A percentile compares a stretch with the other conserved stretches of the same genome.
Evolutionary conservation across 2,113 vertebrate species (phyloP).

Genomic region (Rhadina sibilatrix): DNA sequence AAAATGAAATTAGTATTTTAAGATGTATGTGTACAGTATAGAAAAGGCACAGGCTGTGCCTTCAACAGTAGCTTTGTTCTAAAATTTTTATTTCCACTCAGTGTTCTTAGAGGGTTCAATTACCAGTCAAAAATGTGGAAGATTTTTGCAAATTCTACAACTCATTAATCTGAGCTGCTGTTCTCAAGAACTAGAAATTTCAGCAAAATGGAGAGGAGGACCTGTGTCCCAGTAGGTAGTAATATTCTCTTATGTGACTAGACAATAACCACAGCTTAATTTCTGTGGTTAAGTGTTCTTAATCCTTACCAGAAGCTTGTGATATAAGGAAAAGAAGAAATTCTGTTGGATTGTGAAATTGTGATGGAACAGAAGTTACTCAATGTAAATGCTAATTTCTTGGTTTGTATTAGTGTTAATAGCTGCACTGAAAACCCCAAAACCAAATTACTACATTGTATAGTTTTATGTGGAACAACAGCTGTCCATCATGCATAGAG

Average conservation of each 20-base stretch:
- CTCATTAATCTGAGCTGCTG: not conserved
- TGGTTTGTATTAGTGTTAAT: not conserved
- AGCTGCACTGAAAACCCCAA: not conserved
- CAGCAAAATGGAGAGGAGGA: not conserved
- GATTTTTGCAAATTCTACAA: not conserved
- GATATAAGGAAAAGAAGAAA: not conserved
- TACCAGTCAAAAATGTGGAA: not conserved
- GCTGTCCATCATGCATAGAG: not conserved
- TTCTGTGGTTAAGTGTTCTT: not conserved
- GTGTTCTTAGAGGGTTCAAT: not conserved
- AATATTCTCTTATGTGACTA: not conserved
- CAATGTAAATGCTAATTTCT: not conserved
- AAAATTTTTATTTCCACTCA: not conserved
- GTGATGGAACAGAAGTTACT: not conserved
- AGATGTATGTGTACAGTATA: not conserved
- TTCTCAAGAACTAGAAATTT: not conserved
- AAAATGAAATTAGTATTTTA: not conserved
- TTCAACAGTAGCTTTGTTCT: not conserved
- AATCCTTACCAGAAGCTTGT: not conserved
- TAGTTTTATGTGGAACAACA: not conserved
- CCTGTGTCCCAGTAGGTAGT: not conserved
- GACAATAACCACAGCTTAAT: not conserved
- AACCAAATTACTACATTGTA: not conserved
- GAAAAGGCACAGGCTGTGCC: not conserved
- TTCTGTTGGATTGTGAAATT: not conserved